These are phyloP conservation scores for Drosophila falleni DNA, from an alignment of 2,888 invertebrate species.

Conservation along the genomic window DNA sequence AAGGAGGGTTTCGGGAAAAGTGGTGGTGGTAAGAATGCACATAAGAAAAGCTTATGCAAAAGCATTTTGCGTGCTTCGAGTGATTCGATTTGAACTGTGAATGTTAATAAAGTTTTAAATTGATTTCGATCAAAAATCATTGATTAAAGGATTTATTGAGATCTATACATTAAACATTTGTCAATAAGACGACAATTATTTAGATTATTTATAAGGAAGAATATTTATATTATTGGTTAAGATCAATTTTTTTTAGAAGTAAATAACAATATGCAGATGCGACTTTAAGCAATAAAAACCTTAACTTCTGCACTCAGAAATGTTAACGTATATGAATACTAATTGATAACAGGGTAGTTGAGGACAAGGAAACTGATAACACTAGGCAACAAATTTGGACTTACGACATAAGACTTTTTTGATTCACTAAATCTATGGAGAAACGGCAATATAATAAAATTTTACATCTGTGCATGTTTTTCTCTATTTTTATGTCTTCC, in stretches of 20 bases:
- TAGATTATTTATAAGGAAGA: not conserved
- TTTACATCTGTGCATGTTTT: no score
- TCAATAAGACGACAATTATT: no score
- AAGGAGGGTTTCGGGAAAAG: slow-evolving; percentile 13
- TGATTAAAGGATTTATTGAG: not conserved
- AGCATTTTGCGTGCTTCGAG: slow-evolving; percentile 61
- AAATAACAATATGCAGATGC: not conserved
- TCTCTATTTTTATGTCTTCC: no score
- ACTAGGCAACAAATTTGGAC: no score
- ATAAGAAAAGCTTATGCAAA: slow-evolving; percentile 54
- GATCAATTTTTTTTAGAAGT: not conserved
- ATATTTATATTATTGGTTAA: not conserved
- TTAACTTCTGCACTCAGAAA: not conserved
- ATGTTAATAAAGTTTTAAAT: slow-evolving; percentile 4
- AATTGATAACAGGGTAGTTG: not conserved
- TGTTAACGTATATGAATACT: not conserved
- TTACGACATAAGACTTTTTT: no score
- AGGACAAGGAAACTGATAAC: no score
- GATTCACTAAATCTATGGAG: no score
- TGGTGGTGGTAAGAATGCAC: slow-evolving; percentile 37
- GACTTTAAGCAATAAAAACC: not conserved
- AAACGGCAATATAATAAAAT: no score
- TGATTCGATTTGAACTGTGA: slow-evolving; percentile 46
- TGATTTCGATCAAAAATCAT: slow-evolving; percentile 5
- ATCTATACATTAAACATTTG: not conserved